These are phyloP conservation scores for Dipodomys stephensi DNA, from an alignment of 2,113 vertebrate genomes.

Conservation along the genomic window DNA sequence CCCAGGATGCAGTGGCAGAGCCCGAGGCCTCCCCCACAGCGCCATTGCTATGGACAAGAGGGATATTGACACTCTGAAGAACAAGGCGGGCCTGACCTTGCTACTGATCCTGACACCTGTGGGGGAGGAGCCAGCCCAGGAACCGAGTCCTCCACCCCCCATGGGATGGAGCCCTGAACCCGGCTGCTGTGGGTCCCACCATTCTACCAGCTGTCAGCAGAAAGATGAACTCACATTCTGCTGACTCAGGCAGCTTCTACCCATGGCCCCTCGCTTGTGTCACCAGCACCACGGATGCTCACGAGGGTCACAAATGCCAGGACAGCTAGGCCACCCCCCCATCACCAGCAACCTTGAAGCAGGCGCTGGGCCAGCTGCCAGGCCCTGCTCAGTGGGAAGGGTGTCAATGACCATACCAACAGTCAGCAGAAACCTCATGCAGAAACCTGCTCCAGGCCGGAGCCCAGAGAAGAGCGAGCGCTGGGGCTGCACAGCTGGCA, in stretches of 20 bases:
- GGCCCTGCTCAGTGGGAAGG: neutral
- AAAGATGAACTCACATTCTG: neutral
- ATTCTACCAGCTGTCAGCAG: no score
- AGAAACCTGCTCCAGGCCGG: no score
- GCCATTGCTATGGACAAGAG: neutral
- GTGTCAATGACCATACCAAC: neutral
- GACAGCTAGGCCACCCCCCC: neutral
- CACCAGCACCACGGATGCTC: neutral
- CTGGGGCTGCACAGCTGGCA: neutral
- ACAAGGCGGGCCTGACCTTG: neutral
- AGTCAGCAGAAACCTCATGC: neutral
- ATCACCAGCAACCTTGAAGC: neutral
- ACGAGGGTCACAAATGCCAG: neutral
- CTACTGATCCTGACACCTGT: neutral
- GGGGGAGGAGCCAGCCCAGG: neutral
- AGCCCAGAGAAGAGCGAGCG: neutral
- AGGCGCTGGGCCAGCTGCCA: neutral
- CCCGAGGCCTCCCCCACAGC: neutral
- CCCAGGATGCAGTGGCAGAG: neutral
- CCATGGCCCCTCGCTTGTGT: neutral
- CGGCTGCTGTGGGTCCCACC: no score
- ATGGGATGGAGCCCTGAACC: no score
- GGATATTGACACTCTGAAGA: neutral
- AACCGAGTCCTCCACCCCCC: no score
- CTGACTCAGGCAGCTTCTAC: neutral